Evolutionary conservation across 2,888 invertebrate genomes (phyloP).

Genomic region (Apodemia mormo): DNA sequence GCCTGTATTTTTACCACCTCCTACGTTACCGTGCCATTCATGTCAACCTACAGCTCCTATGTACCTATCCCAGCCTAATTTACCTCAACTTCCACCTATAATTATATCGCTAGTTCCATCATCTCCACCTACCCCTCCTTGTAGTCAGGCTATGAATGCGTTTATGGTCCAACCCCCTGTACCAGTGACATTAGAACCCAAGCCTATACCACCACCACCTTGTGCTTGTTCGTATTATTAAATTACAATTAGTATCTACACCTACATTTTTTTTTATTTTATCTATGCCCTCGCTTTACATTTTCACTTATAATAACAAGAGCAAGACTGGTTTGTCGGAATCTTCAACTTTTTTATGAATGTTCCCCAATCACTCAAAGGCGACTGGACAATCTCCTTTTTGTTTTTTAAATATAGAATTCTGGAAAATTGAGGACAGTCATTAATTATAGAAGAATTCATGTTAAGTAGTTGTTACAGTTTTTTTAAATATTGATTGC

Average conservation of each 20-base stretch:
- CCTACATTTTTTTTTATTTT: too few relatives aligned
- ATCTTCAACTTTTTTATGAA: too few relatives aligned
- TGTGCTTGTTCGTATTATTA: slow-evolving; percentile 43
- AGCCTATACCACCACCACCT: slow-evolving; percentile 48
- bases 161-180: slow-evolving; percentile 64
- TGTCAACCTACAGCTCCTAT: slow-evolving; percentile 32
- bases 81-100: slow-evolving; percentile 45
- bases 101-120: slow-evolving; percentile 56
- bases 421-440: too few relatives aligned
- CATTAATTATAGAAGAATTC: too few relatives aligned
- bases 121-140: slow-evolving; percentile 46
- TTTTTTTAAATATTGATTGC: too few relatives aligned
- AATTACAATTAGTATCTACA: not conserved
- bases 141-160: slow-evolving; percentile 64
- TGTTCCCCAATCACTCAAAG: too few relatives aligned
- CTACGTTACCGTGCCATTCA: slow-evolving; percentile 28
- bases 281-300: too few relatives aligned
- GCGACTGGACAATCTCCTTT: too few relatives aligned
- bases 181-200: slow-evolving; percentile 64
- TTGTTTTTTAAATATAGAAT: too few relatives aligned
- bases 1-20: slow-evolving; percentile 33
- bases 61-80: slow-evolving; percentile 38
- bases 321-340: too few relatives aligned
- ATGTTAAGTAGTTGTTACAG: too few relatives aligned
- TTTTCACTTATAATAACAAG: too few relatives aligned